Evolutionary conservation across 2,888 invertebrate genomes (phyloP).

Genomic region (Alloscopus bannaensis): DNA sequence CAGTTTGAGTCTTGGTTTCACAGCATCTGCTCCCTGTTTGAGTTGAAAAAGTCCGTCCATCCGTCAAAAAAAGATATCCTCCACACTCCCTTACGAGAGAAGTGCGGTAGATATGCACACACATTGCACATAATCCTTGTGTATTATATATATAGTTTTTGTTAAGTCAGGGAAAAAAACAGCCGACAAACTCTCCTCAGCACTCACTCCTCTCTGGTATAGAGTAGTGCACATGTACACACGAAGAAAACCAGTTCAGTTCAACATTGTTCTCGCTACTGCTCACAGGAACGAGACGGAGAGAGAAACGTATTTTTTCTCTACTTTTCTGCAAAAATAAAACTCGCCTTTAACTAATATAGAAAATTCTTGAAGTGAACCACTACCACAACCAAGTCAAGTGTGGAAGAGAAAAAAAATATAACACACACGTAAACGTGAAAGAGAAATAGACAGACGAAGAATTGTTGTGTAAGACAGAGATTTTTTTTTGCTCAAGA

Average conservation of each 20-base stretch:
- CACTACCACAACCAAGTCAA: conserved; percentile 42
- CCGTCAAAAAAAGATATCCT: conserved; percentile 60
- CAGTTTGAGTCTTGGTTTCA: conserved; percentile 55
- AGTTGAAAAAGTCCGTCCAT: conserved; percentile 38
- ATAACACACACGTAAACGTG: not conserved
- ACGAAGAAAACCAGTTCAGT: conserved; percentile 21
- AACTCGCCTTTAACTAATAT: not conserved
- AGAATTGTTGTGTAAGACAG: no score
- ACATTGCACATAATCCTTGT: no score
- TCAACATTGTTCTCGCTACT: conserved; percentile 15
- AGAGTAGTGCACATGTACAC: no score
- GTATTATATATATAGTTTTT: no score
- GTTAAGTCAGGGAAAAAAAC: no score
- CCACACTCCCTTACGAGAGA: no score
- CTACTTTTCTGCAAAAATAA: conserved; percentile 26
- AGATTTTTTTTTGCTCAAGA: no score
- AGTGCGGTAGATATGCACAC: no score
- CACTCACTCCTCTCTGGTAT: no score
- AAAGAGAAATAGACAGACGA: not conserved
- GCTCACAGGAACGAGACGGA: conserved; percentile 1
- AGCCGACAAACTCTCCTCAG: no score
- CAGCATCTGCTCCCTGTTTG: conserved; percentile 48
- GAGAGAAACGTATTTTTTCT: not conserved
- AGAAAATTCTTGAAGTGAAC: conserved; percentile 22
- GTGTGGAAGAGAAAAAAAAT: conserved; percentile 44